Conservation (phyloP, 2,113 vertebrate genomes). For the Triplophysa dalaica region DNA sequence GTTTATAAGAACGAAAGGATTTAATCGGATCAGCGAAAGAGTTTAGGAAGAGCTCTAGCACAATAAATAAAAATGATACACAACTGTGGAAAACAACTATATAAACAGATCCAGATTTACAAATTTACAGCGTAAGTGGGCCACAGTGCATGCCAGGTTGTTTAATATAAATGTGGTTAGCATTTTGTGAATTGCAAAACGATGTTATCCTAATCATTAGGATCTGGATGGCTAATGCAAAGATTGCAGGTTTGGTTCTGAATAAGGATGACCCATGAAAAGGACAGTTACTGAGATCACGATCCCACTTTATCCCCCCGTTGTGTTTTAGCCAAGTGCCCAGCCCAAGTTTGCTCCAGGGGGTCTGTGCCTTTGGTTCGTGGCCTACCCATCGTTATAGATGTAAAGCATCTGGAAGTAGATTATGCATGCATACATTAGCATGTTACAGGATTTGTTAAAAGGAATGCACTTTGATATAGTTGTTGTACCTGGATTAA, state of each 20-base stretch:
- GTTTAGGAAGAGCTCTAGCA: slow-evolving; percentile 18
- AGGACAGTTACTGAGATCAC: slow-evolving; percentile 21
- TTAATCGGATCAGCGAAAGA: slow-evolving; percentile 30
- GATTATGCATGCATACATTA: slow-evolving; percentile 9
- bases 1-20: background rate
- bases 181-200: slow-evolving; percentile 19
- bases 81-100: slow-evolving; percentile 25
- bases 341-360: background rate
- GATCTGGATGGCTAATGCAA: slow-evolving; percentile 11
- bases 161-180: slow-evolving; percentile 19
- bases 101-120: slow-evolving; percentile 30
- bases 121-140: slow-evolving; percentile 26
- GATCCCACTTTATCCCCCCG: slow-evolving; percentile 17
- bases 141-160: slow-evolving; percentile 11
- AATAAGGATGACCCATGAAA: background rate
- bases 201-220: slow-evolving; percentile 19
- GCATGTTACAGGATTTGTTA: slow-evolving; percentile 5
- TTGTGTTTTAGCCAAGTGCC: slow-evolving; percentile 19
- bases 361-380: background rate
- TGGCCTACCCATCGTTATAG: background rate
- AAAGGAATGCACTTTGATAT: slow-evolving; percentile 4
- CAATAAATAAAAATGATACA: slow-evolving; percentile 37
- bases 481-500: background rate
- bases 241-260: background rate
- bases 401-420: slow-evolving; percentile 30